Percentiles rank a stretch among this genome's conserved stretches.
Evolutionary conservation across 2,113 vertebrate species (phyloP).

Genomic region (Lontra canadensis): DNA sequence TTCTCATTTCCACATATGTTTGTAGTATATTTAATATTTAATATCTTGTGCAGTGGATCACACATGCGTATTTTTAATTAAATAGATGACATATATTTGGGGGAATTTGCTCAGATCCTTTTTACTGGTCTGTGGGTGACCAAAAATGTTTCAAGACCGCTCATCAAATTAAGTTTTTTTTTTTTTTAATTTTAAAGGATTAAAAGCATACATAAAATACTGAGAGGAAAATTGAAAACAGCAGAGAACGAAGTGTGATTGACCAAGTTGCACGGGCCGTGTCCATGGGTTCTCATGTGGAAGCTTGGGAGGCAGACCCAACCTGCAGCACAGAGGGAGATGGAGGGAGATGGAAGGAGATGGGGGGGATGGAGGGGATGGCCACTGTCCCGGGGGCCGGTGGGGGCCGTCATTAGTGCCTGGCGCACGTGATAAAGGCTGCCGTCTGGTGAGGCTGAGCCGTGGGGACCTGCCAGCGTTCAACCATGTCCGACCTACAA

Average conservation of each 20-base stretch:
- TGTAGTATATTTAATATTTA: not conserved
- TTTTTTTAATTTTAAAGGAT: not conserved
- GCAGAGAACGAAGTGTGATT: not conserved
- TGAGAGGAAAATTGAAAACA: not conserved
- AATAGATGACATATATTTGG: not conserved
- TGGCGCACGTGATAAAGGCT: rapidly evolving
- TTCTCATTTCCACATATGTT: not conserved
- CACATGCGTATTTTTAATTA: not conserved
- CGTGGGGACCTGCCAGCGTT: rapidly evolving
- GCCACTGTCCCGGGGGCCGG: not conserved
- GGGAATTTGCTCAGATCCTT: not conserved
- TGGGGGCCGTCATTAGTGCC: not conserved
- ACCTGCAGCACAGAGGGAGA: not conserved
- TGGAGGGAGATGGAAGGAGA: too few species aligned
- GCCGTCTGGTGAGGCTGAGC: not conserved
- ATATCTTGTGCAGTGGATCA: not conserved
- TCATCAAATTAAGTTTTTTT: not conserved
- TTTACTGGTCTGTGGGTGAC: not conserved
- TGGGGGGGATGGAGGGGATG: too few species aligned
- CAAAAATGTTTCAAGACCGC: not conserved
- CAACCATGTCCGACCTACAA: rapidly evolving
- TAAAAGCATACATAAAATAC: not conserved
- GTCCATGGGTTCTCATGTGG: rapidly evolving
- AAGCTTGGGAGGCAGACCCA: rapidly evolving
- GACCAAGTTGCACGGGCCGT: rapidly evolving